Evolutionary conservation across 2,113 vertebrate species (phyloP).

Genomic region (Apodemus speciosus): DNA sequence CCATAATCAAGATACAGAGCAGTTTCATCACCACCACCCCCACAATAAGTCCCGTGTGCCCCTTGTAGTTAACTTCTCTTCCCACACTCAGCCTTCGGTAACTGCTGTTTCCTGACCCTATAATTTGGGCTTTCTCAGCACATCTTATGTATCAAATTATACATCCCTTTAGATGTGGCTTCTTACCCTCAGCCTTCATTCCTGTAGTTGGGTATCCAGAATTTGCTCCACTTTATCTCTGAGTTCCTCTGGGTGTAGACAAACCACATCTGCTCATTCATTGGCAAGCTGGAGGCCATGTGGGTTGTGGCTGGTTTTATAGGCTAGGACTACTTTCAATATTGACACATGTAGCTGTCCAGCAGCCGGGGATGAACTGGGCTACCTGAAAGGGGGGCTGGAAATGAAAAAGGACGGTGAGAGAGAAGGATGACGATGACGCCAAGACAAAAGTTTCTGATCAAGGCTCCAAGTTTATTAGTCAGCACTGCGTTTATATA

Average conservation of each 20-base stretch:
- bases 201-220: background rate
- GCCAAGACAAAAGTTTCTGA: too few species aligned
- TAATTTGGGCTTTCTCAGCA: slow-evolving; percentile 18
- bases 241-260: background rate
- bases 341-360: background rate
- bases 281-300: background rate
- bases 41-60: background rate
- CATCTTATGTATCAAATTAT: slow-evolving; percentile 19
- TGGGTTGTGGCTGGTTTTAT: background rate
- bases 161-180: background rate
- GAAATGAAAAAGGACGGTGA: too few species aligned
- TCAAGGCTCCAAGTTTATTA: too few species aligned
- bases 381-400: too few species aligned
- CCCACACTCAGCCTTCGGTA: slow-evolving; percentile 19
- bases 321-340: background rate
- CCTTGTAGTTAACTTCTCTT: background rate
- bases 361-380: too few species aligned
- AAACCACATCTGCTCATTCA: background rate
- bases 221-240: slow-evolving; percentile 5
- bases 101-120: background rate
- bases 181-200: background rate
- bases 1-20: background rate
- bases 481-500: too few species aligned
- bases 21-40: background rate
- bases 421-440: too few species aligned